Base-by-base conservation (phyloP, 30 jellyfish, hydroid and myxozoan species). In the Cassiopea xamachana region DNA sequence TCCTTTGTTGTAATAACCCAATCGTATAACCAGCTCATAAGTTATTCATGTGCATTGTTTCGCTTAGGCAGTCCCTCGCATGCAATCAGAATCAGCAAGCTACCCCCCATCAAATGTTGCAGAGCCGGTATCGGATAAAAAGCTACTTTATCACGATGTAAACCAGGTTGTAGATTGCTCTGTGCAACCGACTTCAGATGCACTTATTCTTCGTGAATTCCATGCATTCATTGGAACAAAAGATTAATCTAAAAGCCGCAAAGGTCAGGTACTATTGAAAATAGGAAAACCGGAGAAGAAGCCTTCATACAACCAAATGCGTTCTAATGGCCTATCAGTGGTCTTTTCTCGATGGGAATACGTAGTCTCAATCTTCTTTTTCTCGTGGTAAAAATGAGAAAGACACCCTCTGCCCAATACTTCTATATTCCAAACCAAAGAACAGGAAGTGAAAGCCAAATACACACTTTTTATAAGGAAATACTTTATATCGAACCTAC, bases 1-100 rank as follows among this genome's bases (percentile, higher is more conserved):
- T 76, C 97, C 83, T 91, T 91, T 84, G 93, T 91, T 91, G 58
- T 61, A 55, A 7, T 70, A 77, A 77, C 82, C 94, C 87, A 87
- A 87, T 82, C 97, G 85, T 81, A 61, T 39, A 60, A 88, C 93
- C 89, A 60, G 86, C 80, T 91, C 97, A 91, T 91, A 85, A 48
- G 17, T 91, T 91, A 91, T 91, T 91, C 97, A 91, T 85, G 60
- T 15, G 81, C 73, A 75, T 90, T 82, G 89, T 80, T 90, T 58
- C 81, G 48, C 75, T 62, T 74, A 75, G 27, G 92, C 84, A 80
- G 78, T 64, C 76, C 16, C 81, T 82, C 67, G 39, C 97, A 74
- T 81, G 92, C 91, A 46, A 77, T 89, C 87, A 48, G 27, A 55
- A 18, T 71, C 50, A 12, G 7, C 55, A 71, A 71, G 39, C 39